Evolutionary conservation across 2,797 vertebrate genomes (phyloP).

Genomic region (Corythornis leucogaster): DNA sequence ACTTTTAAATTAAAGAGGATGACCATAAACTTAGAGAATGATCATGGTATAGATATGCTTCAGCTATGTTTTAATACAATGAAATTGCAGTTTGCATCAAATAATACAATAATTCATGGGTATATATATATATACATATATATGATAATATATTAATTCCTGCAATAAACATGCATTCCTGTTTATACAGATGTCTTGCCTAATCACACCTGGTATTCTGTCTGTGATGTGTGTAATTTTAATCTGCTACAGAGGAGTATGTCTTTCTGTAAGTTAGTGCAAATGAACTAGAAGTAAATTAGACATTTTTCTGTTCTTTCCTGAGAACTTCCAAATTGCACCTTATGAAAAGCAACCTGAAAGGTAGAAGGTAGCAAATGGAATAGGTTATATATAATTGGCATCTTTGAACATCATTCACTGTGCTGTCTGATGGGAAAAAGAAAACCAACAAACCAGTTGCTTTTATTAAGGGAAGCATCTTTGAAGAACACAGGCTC

Average conservation of each 20-base stretch:
- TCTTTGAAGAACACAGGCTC: conserved; percentile 13
- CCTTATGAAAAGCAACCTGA: neutral
- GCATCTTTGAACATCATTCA: neutral
- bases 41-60: neutral
- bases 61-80: neutral
- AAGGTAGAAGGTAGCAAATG: neutral
- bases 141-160: neutral
- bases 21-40: neutral
- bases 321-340: neutral
- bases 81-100: neutral
- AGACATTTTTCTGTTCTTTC: neutral
- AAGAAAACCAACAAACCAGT: neutral
- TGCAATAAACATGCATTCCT: neutral
- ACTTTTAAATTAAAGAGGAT: neutral
- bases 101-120: neutral
- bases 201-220: neutral
- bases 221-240: neutral
- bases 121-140: neutral
- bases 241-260: neutral
- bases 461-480: neutral
- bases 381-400: neutral
- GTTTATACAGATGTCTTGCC: neutral
- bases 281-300: neutral
- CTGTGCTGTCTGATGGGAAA: neutral
- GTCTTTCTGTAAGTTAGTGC: neutral